phyloP scores from a whole-genome alignment of 23 tunicate species.

The Ciona savignyi region DNA sequence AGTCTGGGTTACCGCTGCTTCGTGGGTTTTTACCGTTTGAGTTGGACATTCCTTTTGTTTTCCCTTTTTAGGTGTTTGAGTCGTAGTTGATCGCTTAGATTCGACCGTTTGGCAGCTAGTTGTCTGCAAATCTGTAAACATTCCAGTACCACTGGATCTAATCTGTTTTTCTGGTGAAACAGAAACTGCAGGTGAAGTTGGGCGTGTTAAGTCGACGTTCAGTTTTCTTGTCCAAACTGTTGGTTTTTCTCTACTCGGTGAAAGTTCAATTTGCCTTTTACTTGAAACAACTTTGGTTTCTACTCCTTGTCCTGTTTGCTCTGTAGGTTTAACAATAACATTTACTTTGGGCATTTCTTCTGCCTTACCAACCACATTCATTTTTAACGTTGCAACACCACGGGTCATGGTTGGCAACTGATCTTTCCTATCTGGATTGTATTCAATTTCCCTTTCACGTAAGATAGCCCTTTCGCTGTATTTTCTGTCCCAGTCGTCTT shows the following conservation, averaged over 20 bases:
- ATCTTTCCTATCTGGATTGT: neutral
- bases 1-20: neutral
- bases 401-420: slow-evolving; percentile 8
- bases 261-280: neutral
- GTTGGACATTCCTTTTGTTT: neutral
- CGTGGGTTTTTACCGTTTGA: neutral
- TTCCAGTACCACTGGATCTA: neutral
- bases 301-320: neutral
- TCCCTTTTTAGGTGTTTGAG: neutral
- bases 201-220: neutral
- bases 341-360: slow-evolving; percentile 8
- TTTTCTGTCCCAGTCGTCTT: slow-evolving; percentile 1
- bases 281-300: neutral
- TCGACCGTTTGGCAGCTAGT: neutral
- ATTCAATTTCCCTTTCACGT: slow-evolving; percentile 4
- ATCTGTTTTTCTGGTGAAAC: neutral
- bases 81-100: neutral
- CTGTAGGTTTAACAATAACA: slow-evolving; percentile 18
- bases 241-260: neutral
- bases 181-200: neutral
- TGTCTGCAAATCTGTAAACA: neutral
- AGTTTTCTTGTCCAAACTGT: neutral
- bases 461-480: neutral
- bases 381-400: slow-evolving; percentile 32
- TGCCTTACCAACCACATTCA: slow-evolving; percentile 10